Percentiles rank a stretch among this genome's conserved stretches.
These are phyloP conservation scores for Crambe crambe DNA, from an alignment of 37 sponge, comb jelly and placozoan genomes.

Conservation along the genomic window DNA sequence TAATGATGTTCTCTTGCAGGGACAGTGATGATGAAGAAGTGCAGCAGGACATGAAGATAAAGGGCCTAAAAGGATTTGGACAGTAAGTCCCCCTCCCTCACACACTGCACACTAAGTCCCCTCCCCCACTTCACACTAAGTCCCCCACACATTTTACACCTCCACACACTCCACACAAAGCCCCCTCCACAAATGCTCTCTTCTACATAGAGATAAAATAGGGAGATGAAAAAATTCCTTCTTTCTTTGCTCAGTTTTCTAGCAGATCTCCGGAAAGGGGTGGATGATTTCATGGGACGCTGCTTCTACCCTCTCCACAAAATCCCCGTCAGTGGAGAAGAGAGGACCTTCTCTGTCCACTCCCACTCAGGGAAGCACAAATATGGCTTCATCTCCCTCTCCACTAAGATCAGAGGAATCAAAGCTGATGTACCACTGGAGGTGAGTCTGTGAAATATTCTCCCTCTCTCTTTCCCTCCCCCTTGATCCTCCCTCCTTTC, in stretches of 20 bases:
- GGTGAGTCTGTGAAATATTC: background rate
- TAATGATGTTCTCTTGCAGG: background rate
- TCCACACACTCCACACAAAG: background rate
- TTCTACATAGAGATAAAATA: background rate
- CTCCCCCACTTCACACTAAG: too few relatives aligned
- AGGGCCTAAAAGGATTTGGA: slow-evolving; percentile 45
- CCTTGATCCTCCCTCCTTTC: too few relatives aligned
- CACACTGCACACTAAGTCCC: too few relatives aligned
- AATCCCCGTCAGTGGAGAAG: slow-evolving; percentile 18
- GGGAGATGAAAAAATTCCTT: background rate
- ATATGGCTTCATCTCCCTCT: slow-evolving; percentile 23
- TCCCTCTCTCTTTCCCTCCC: background rate
- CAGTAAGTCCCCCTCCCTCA: too few relatives aligned
- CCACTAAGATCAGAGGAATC: slow-evolving; percentile 4
- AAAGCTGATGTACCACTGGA: background rate
- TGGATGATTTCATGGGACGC: slow-evolving; percentile 67
- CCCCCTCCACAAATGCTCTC: background rate
- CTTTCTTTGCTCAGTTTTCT: slow-evolving; percentile 1
- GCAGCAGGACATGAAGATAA: background rate
- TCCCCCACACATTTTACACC: too few relatives aligned
- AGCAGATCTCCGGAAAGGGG: slow-evolving; percentile 22
- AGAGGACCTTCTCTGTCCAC: slow-evolving; percentile 20
- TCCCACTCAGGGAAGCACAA: slow-evolving; percentile 50
- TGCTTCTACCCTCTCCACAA: slow-evolving; percentile 33
- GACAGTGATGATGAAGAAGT: slow-evolving; percentile 44